A percentile compares a stretch with the other conserved stretches of the same genome.
phyloP scores from a whole-genome alignment of 2,113 vertebrate species.

The Dinomys branickii region DNA sequence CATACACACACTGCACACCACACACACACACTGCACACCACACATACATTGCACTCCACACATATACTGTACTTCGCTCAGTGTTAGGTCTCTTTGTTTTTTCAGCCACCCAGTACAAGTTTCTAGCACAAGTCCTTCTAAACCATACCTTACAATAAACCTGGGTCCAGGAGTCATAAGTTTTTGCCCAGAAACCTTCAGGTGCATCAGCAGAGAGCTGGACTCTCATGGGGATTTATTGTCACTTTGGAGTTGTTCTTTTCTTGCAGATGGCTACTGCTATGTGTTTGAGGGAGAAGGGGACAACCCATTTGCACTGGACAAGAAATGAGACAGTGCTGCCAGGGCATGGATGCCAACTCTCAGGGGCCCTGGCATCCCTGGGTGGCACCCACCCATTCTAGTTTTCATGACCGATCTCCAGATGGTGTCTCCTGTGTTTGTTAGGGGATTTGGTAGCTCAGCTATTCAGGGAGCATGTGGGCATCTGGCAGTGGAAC shows the following conservation, averaged over 20 bases:
- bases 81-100: not conserved
- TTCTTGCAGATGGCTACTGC: not conserved
- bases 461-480: not conserved
- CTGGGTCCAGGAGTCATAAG: not conserved
- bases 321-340: not conserved
- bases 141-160: not conserved
- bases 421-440: not conserved
- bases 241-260: not conserved
- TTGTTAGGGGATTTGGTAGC: not conserved
- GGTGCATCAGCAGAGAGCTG: not conserved
- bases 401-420: no score
- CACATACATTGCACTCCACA: not conserved
- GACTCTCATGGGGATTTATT: not conserved
- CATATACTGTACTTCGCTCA: not conserved
- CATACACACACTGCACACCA: no score
- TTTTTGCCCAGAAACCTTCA: not conserved
- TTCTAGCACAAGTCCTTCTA: not conserved
- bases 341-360: fast-evolving
- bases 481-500: not conserved
- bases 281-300: not conserved
- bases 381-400: not conserved
- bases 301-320: not conserved
- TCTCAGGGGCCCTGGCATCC: not conserved
- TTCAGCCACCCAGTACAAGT: not conserved
- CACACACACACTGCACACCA: no score